These are phyloP conservation scores for Leptarthrus brevirostris DNA, from an alignment of 2,888 invertebrate genomes.

Conservation along the genomic window DNA sequence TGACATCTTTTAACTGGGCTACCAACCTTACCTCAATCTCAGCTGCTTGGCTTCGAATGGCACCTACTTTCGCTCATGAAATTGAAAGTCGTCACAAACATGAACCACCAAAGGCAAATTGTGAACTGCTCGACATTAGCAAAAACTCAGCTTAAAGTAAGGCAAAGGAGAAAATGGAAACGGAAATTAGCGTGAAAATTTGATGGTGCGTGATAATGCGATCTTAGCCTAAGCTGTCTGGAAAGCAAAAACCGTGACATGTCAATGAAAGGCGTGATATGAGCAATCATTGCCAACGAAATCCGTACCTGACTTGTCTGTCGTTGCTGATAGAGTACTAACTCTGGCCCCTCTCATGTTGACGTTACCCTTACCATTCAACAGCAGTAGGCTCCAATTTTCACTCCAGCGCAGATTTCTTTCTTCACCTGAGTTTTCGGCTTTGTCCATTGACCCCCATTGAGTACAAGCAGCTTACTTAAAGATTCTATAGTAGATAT, in stretches of 20 bases:
- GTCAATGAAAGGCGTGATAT: too few relatives aligned
- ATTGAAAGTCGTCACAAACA: constrained; percentile 63
- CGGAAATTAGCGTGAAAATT: background rate
- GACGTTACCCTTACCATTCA: background rate
- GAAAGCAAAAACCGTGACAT: background rate
- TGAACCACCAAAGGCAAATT: background rate
- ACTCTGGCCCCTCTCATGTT: too few relatives aligned
- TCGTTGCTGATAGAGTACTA: too few relatives aligned
- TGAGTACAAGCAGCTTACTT: constrained; percentile 7
- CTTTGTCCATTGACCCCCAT: constrained; percentile 46
- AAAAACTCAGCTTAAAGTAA: background rate
- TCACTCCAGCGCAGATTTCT: background rate
- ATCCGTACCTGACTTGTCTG: background rate
- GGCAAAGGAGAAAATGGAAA: constrained; percentile 23
- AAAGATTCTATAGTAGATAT: background rate
- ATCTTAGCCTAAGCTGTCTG: background rate
- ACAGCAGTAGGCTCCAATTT: background rate
- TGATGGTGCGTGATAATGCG: background rate
- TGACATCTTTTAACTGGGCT: too few relatives aligned
- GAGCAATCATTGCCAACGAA: background rate
- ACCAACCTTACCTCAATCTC: background rate
- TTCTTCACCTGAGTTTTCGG: constrained; percentile 27
- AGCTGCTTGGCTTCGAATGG: background rate
- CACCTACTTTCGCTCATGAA: constrained; percentile 64
- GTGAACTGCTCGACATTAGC: too few relatives aligned